Conservation (phyloP, 2,888 invertebrate species). For the Cantharis rustica region DNA sequence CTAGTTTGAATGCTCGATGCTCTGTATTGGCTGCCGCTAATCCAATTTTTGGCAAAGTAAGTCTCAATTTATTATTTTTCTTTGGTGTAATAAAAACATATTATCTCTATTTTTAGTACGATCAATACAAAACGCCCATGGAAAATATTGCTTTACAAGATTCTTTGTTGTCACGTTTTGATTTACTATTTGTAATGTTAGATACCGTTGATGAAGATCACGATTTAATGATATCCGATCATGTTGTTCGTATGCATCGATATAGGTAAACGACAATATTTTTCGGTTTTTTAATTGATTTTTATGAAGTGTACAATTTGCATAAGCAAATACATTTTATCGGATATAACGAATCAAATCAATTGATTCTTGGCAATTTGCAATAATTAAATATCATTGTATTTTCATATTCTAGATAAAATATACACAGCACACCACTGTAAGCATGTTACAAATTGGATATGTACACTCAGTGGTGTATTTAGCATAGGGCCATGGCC, state of each 20-base stretch:
- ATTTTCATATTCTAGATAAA: too few relatives aligned
- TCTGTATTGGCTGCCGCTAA: conserved; percentile 99
- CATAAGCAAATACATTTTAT: too few relatives aligned
- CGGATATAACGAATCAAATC: too few relatives aligned
- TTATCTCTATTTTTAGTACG: conserved; percentile 72
- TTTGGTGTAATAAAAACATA: not conserved
- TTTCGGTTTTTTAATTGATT: not conserved
- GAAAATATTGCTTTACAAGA: conserved; percentile 99
- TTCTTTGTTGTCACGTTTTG: conserved; percentile 96
- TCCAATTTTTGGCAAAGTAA: conserved; percentile 93
- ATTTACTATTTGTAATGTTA: conserved; percentile 95
- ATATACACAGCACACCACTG: too few relatives aligned
- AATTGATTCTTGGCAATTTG: too few relatives aligned
- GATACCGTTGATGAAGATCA: conserved; percentile 90
- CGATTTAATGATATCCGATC: conserved; percentile 92
- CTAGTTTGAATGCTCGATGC: conserved; percentile 95
- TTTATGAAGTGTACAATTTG: too few relatives aligned
- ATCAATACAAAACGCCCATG: conserved; percentile 99
- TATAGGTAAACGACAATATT: conserved; percentile 65
- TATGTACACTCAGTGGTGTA: too few relatives aligned
- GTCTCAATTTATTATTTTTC: conserved; percentile 34
- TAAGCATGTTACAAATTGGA: too few relatives aligned
- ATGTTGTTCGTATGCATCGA: conserved; percentile 96
- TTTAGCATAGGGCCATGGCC: too few relatives aligned
- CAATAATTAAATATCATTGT: too few relatives aligned